Conservation (phyloP, 2,888 invertebrate genomes). For the Epistrophe eligans region DNA sequence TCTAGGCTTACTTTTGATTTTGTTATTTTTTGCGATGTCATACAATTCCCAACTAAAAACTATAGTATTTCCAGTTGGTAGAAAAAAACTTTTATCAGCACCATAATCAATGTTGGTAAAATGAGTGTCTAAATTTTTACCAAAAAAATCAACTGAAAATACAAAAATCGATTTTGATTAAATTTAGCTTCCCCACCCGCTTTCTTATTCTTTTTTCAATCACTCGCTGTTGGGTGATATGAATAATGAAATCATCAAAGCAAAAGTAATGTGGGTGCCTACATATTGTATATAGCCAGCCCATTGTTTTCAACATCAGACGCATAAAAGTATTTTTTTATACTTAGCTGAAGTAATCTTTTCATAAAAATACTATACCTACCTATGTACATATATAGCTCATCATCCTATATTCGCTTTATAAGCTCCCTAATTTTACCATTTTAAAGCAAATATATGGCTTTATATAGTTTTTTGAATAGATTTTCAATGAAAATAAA, state of each 20-base stretch:
- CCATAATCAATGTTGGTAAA: no score
- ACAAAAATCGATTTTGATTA: neutral
- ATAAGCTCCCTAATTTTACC: constrained; percentile 11
- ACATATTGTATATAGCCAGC: no score
- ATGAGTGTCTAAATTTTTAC: no score
- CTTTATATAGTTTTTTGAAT: neutral
- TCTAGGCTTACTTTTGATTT: no score
- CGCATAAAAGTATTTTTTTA: neutral
- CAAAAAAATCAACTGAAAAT: neutral
- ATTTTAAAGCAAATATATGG: neutral
- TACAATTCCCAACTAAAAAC: no score
- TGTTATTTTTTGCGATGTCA: no score
- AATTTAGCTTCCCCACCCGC: neutral
- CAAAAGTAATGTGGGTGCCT: neutral
- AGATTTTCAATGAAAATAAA: constrained; percentile 11
- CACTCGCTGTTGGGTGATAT: neutral
- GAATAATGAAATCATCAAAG: constrained; percentile 19
- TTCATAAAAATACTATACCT: neutral
- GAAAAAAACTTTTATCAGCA: no score
- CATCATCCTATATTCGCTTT: neutral
- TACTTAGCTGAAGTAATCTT: neutral
- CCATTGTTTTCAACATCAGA: constrained; percentile 3
- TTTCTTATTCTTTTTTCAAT: neutral
- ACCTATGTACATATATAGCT: neutral
- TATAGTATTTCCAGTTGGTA: no score